phyloP scores from a whole-genome alignment of 2,888 invertebrate species.

The Hydroisotoma schaefferi region DNA sequence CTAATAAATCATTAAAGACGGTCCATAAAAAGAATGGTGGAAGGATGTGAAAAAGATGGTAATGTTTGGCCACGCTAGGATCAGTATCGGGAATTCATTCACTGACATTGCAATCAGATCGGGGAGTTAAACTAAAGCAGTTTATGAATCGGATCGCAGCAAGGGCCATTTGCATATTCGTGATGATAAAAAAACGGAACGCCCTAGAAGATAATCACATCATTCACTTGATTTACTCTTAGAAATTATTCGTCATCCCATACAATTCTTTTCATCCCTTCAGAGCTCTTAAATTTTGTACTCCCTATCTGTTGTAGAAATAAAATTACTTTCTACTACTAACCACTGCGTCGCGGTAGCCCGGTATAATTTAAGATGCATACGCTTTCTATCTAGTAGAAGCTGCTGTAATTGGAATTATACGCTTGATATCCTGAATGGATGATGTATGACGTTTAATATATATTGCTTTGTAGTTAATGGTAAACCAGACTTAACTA shows the following conservation, averaged over 20 bases:
- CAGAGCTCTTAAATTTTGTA: neutral
- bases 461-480: neutral
- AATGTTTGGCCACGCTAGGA: no score
- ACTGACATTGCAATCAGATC: slow-evolving; percentile 10
- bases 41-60: no score
- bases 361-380: no score
- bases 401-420: neutral
- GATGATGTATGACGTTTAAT: neutral
- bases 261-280: slow-evolving; percentile 18
- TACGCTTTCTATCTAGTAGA: no score
- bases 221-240: slow-evolving; percentile 43
- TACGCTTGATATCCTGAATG: neutral
- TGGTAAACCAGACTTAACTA: neutral
- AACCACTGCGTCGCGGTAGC: neutral
- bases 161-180: slow-evolving; percentile 47
- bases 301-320: neutral
- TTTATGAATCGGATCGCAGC: slow-evolving; percentile 14
- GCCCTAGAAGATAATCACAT: slow-evolving; percentile 47
- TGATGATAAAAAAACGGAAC: slow-evolving; percentile 44
- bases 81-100: slow-evolving; percentile 21
- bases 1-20: no score
- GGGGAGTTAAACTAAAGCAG: neutral
- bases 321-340: neutral
- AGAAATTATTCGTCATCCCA: slow-evolving; percentile 36
- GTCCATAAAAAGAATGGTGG: no score